Base-by-base conservation (phyloP, 2,797 vertebrate genomes). In the Orientallactaga sibirica region DNA sequence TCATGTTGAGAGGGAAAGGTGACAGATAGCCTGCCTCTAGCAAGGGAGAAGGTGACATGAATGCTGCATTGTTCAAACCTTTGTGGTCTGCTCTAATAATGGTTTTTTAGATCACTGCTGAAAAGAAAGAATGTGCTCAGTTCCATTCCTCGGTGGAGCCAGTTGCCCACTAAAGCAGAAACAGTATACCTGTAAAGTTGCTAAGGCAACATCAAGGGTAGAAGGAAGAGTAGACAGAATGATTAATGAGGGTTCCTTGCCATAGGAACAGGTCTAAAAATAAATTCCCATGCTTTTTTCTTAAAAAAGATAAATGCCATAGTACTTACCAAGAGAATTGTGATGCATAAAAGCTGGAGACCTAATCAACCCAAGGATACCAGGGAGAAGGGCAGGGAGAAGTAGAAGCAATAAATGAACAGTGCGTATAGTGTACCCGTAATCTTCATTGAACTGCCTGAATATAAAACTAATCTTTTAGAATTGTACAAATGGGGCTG, bases 201-300 rank as follows among this genome's bases (percentile, higher is more conserved):
- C 94, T 92, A 94, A 70, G 74, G 84, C 88, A 88, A 76, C 67
- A 7, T 92, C 73, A 81, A 79, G 76, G 76, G 74, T 74, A 43
- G 9, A 80, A 58, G 70, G 66, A 82, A 81, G 76, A 84, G 84
- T 62, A 70, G 94, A 94, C 73, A 93, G 89, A 85, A 92, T 94
- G 94, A 96, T 96, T 95, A 96, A 94, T 91, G 85, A 92, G 78
- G 41, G 22, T 88, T 95, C 96, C 92, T 96, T 96, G 91, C 84
- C 41, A 25, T 94, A 92, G 93, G 73, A 90, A 88, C 43, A 22
- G 7, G 29, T 75, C 94, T 96, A 92, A 96, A 97, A 95, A 95
- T 95, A 96, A 11, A 70, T 29, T 70, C 86, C 48, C 27, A n/a
- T 64, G 37, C 73, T 64, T 64, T 77, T 77, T 89, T 74, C 24